These are phyloP conservation scores for Sphaerodactylus townsendi DNA, from an alignment of 2,113 vertebrate genomes.

Conservation along the genomic window DNA sequence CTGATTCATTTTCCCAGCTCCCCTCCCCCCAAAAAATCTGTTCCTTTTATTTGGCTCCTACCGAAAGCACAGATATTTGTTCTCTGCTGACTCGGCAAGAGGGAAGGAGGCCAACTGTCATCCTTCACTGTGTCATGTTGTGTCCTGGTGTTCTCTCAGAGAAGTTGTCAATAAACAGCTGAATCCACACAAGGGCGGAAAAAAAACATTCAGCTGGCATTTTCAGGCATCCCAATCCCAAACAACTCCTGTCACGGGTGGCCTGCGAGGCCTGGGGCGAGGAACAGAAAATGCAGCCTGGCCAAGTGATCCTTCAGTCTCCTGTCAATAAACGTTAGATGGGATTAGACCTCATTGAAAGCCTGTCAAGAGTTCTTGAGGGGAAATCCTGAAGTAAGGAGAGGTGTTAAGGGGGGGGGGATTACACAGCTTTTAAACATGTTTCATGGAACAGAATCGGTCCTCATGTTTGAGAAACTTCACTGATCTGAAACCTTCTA, in stretches of 20 bases:
- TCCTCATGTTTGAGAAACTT: constrained; percentile 42
- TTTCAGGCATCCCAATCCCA: background rate
- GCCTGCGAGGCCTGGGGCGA: constrained; percentile 9
- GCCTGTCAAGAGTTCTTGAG: accelerated
- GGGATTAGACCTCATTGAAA: constrained; percentile 41
- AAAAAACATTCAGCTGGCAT: background rate
- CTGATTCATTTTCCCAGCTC: background rate
- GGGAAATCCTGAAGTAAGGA: constrained; percentile 11
- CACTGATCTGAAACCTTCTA: background rate
- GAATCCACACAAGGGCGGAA: background rate
- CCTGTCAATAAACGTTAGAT: constrained; percentile 45
- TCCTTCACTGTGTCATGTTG: constrained; percentile 38
- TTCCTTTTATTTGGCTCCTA: background rate
- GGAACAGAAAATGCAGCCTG: constrained; percentile 25
- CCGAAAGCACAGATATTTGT: background rate
- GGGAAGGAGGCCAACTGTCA: background rate
- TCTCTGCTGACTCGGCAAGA: background rate
- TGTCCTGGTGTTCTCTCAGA: constrained; percentile 46
- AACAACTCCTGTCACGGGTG: background rate
- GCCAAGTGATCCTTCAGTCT: constrained; percentile 21
- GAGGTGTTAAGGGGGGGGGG: too few relatives aligned
- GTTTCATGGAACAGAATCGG: constrained; percentile 46
- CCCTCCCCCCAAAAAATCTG: background rate
- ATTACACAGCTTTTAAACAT: constrained; percentile 33
- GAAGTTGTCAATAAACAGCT: constrained; percentile 48